Conservation (phyloP, 2,113 vertebrate genomes). For the Prionailurus bengalensis region DNA sequence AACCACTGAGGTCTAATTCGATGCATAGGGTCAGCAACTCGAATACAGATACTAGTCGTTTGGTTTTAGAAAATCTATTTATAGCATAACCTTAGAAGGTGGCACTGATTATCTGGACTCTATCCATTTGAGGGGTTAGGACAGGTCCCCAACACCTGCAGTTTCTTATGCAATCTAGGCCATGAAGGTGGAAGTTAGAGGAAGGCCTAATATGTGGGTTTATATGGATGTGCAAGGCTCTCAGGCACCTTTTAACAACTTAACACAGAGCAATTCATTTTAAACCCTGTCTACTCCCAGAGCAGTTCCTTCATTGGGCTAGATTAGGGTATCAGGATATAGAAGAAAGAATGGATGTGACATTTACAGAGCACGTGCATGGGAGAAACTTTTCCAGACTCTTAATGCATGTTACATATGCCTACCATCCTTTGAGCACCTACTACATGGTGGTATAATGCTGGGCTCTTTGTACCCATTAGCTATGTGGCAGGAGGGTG, state of each 20-base stretch:
- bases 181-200: not conserved
- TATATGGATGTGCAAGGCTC: not conserved
- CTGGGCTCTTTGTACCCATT: not conserved
- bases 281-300: not conserved
- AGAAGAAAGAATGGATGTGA: not conserved
- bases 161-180: not conserved
- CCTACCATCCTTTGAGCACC: not conserved
- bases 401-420: too few relatives aligned
- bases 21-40: not conserved
- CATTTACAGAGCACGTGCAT: not conserved
- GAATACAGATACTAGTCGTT: not conserved
- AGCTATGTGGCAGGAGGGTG: fast-evolving
- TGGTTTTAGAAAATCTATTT: conserved; percentile 14
- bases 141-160: not conserved
- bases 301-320: not conserved
- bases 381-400: not conserved
- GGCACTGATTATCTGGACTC: not conserved
- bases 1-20: not conserved
- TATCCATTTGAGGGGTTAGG: not conserved
- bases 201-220: not conserved
- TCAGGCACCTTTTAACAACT: not conserved
- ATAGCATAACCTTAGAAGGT: not conserved
- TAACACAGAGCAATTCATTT: not conserved
- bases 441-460: not conserved
- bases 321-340: not conserved